Evolutionary conservation across 2,888 invertebrate genomes (phyloP), one percentile per base, ranked within the genome.

Genomic region (Catocala fraxini): DNA sequence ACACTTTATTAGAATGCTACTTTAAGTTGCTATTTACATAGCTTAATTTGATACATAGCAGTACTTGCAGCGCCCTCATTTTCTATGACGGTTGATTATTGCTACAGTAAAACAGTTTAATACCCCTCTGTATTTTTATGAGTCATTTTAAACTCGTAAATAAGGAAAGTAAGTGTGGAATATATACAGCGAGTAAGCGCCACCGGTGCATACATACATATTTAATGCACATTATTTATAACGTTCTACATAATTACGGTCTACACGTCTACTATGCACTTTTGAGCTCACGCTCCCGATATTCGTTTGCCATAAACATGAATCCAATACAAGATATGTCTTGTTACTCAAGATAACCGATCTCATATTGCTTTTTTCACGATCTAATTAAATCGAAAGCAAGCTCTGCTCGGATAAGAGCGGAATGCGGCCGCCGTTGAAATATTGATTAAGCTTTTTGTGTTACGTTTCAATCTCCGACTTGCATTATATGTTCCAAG

Each of bases 311-410:
- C 34, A 69, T 54, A 56, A 59, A 64, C 60, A 49, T 61, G 45
- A 61, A 59, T 56, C 65, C 45, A 59, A 62, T 65, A 64, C 71
- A 69, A 77, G 61, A 71, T 73, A 63, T 55, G 55, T 60, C 71
- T 65, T 66, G 62, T 68, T 68, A 61, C 65, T 52, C 53, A 33
- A 72, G 59, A 78, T 67, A 68, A 66, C 63, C 62, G 65, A 68
- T 73, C 68, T 69, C 64, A 71, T 80, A 73, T 71, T 74, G 75
- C 67, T 75, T 85, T 86, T 88, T 90, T 83, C 85, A 87, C 85
- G 82, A 85, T 87, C 82, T 88, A 87, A 89, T 89, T 88, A 89
- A 88, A 89, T 83, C 82, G 86, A 88, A 87, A 87, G 82, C 86
- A 76, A 81, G 63, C 78, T 77, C 63, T 75, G 75, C 74, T 82